These are phyloP conservation scores for Scolopax mira DNA, from an alignment of 2,113 vertebrate species.

Conservation along the genomic window DNA sequence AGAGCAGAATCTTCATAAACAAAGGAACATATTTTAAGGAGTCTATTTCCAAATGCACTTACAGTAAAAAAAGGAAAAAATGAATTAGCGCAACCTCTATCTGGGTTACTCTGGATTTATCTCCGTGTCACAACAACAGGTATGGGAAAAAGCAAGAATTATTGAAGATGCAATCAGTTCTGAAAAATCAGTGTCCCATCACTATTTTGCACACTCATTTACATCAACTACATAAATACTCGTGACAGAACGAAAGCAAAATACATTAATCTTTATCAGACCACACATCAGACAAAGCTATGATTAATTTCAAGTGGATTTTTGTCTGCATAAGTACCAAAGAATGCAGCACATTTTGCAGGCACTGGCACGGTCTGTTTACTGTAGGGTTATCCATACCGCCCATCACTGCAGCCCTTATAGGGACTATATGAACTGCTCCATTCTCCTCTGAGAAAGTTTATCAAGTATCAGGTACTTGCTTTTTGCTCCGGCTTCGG, in stretches of 20 bases:
- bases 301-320: not conserved
- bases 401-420: not conserved
- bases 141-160: not conserved
- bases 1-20: not conserved
- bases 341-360: not conserved
- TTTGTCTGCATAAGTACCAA: not conserved
- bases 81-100: not conserved
- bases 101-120: not conserved
- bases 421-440: not conserved
- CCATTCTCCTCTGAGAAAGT: conserved; percentile 46
- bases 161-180: not conserved
- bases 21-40: not conserved
- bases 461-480: conserved; percentile 48
- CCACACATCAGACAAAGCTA: not conserved
- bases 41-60: not conserved
- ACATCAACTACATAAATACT: not conserved
- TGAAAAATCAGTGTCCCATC: not conserved
- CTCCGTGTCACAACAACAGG: not conserved
- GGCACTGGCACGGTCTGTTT: not conserved
- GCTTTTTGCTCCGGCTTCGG: conserved; percentile 43
- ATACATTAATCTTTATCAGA: not conserved
- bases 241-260: not conserved
- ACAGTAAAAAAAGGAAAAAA: not conserved
- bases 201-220: not conserved
- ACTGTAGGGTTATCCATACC: not conserved